phyloP scores from a whole-genome alignment of 2,797 vertebrate genomes.

The Sphenopsis melanotis region DNA sequence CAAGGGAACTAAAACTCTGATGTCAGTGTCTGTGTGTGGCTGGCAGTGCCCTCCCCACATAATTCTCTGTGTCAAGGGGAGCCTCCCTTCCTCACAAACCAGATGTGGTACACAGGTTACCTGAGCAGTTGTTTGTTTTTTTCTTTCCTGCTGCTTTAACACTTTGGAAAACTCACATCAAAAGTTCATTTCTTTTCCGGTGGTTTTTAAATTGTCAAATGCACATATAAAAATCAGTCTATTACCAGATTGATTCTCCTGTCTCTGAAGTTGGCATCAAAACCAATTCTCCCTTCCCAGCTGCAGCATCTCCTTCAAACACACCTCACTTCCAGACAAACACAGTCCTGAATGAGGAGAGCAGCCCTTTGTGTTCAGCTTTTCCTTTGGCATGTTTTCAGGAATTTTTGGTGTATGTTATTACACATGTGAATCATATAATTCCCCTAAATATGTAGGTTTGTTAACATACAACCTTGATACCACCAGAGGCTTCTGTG shows the following conservation, averaged over 20 bases:
- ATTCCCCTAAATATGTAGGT: not conserved
- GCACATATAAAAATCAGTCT: not conserved
- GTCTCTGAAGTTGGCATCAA: not conserved
- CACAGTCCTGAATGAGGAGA: not conserved
- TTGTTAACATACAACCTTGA: not conserved
- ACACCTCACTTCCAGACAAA: not conserved
- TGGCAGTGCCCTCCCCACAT: not conserved
- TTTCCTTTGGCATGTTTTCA: not conserved
- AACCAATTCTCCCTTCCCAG: not conserved
- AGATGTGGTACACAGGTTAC: not conserved
- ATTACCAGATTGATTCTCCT: not conserved
- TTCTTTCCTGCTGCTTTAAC: not conserved
- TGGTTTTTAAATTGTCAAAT: not conserved
- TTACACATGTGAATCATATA: not conserved
- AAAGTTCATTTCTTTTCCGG: not conserved
- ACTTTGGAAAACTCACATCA: not conserved
- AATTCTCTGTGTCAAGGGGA: not conserved
- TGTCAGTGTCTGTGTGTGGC: not conserved
- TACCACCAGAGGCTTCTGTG: rapidly evolving
- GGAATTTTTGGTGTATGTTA: not conserved
- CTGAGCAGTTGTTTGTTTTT: not conserved
- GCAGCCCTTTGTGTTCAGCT: not conserved
- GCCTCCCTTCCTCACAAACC: not conserved
- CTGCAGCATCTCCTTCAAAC: not conserved
- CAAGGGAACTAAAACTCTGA: not conserved